Conservation (phyloP, 2,797 vertebrate genomes). For the Lepilemur ruficaudatus region DNA sequence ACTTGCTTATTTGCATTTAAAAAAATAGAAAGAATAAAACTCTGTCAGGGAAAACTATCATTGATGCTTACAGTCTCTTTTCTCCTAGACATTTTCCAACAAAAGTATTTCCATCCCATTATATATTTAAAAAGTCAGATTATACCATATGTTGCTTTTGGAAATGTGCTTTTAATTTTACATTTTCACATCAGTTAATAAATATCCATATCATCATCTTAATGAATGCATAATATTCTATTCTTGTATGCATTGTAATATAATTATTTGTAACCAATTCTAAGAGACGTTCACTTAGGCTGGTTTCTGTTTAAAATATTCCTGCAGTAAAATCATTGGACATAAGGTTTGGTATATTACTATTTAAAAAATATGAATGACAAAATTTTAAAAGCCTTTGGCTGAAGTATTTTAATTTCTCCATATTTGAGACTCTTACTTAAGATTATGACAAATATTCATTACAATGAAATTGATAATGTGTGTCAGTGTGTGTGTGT, state of each 20-base stretch:
- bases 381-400: not conserved
- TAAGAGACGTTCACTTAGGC: not conserved
- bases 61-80: not conserved
- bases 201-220: not conserved
- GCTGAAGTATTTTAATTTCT: not conserved
- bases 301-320: not conserved
- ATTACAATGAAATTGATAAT: not conserved
- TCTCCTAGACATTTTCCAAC: not conserved
- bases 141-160: not conserved
- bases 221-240: not conserved
- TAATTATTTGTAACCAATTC: not conserved
- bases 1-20: not conserved
- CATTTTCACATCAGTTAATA: not conserved
- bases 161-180: not conserved
- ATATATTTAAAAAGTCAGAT: not conserved
- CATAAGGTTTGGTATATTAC: not conserved
- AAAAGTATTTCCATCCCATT: not conserved
- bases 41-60: not conserved
- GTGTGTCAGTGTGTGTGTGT: not conserved
- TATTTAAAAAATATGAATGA: not conserved
- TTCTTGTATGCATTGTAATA: not conserved
- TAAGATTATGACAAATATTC: not conserved
- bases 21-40: not conserved
- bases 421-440: not conserved
- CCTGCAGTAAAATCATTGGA: not conserved